Evolutionary conservation across 2,888 invertebrate species (phyloP).

Genomic region (Cataglyphis altisquamis): DNA sequence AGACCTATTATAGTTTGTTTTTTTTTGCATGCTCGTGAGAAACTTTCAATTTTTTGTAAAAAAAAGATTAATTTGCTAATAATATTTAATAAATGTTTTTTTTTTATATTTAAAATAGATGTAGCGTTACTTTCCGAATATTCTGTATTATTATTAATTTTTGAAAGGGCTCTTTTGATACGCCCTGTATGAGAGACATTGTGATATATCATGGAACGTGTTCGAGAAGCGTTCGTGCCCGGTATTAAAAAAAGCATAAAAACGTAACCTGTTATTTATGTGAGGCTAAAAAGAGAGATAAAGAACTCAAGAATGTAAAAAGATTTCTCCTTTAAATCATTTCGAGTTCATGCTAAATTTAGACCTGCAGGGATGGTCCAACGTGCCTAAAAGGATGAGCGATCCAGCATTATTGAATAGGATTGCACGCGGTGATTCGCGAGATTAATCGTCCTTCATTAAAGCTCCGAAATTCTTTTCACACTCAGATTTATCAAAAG

Average conservation of each 20-base stretch:
- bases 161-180: constrained; percentile 11
- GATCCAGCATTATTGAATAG: constrained; percentile 41
- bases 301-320: constrained; percentile 58
- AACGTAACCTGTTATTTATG: constrained; percentile 78
- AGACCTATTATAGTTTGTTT: too few relatives aligned
- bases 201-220: constrained; percentile 55
- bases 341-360: constrained; percentile 75
- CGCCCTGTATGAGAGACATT: constrained; percentile 2
- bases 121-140: too few relatives aligned
- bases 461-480: neutral
- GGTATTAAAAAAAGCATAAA: constrained; percentile 73
- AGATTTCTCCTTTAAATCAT: constrained; percentile 52
- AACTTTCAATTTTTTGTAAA: too few relatives aligned
- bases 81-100: too few relatives aligned
- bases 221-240: constrained; percentile 44
- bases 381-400: constrained; percentile 30
- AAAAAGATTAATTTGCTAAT: too few relatives aligned
- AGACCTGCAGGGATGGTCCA: constrained; percentile 71
- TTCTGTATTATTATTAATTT: neutral
- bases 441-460: constrained; percentile 33
- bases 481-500: neutral
- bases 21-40: too few relatives aligned
- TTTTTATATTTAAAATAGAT: too few relatives aligned
- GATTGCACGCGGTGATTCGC: neutral
- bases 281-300: constrained; percentile 56